phyloP scores from a whole-genome alignment of 2,888 invertebrate genomes.

The Halocaridina rubra region DNA sequence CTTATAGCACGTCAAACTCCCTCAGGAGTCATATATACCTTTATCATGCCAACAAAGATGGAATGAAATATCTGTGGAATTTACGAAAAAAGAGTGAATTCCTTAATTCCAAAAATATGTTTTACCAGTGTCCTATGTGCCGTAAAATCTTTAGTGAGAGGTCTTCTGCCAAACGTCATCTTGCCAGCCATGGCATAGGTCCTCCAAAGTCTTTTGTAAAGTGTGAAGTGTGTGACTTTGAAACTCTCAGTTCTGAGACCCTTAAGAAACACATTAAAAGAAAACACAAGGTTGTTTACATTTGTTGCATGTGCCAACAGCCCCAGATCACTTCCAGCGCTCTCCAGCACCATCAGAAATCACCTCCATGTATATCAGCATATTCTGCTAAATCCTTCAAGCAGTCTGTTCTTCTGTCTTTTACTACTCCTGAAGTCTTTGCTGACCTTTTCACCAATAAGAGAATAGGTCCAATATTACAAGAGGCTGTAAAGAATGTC shows the following conservation, averaged over 20 bases:
- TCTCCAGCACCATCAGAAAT: background rate
- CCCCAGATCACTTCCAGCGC: conserved; percentile 18
- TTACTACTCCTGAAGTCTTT: conserved; percentile 3
- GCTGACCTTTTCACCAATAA: conserved; percentile 14
- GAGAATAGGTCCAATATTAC: conserved; percentile 1
- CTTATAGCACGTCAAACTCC: conserved; percentile 31
- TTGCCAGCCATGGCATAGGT: background rate
- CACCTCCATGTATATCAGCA: background rate
- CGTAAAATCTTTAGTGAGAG: background rate
- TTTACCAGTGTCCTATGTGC: conserved; percentile 28
- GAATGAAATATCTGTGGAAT: background rate
- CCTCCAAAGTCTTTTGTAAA: background rate
- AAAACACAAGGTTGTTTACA: conserved; percentile 26
- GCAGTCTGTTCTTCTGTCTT: conserved; percentile 3
- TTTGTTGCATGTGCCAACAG: conserved; percentile 7
- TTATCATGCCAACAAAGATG: conserved; percentile 17
- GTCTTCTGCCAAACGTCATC: conserved; percentile 11
- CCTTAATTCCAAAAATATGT: background rate
- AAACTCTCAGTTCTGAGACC: background rate
- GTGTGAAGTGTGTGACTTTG: background rate
- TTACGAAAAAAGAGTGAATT: conserved; percentile 8
- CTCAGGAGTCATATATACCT: conserved; percentile 31
- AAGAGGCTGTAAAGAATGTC: background rate
- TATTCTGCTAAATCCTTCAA: background rate
- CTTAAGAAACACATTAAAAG: background rate